These are phyloP conservation scores for Musca vetustissima DNA, from an alignment of 1,140 invertebrate genomes.

Conservation along the genomic window DNA sequence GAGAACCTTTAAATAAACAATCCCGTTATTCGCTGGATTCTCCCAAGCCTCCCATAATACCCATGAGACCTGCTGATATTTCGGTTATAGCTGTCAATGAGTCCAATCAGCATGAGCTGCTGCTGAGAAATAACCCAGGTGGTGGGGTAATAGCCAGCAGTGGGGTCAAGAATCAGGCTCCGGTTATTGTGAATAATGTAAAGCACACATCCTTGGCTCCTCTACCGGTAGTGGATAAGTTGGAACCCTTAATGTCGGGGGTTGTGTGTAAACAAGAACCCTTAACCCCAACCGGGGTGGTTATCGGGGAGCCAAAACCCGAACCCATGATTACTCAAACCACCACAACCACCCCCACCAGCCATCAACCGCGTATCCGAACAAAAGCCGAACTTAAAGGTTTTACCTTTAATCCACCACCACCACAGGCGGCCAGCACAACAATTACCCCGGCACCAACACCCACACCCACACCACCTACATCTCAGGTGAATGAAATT, in stretches of 20 bases:
- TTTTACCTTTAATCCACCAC: conserved; percentile 48
- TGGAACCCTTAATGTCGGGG: conserved; percentile 26
- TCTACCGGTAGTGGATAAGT: conserved; percentile 24
- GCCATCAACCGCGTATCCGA: conserved; percentile 72
- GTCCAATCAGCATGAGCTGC: neutral
- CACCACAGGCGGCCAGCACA: conserved; percentile 31
- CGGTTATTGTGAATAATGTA: conserved; percentile 4
- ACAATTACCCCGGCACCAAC: too few species aligned
- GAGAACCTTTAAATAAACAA: conserved; percentile 33
- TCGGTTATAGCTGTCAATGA: conserved; percentile 45
- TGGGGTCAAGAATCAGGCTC: too few species aligned
- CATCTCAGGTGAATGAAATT: too few species aligned
- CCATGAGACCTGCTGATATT: conserved; percentile 31
- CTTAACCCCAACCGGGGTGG: conserved; percentile 21
- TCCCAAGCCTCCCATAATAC: neutral
- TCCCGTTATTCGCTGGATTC: conserved; percentile 30
- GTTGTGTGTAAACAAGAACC: conserved; percentile 29
- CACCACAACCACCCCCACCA: too few species aligned
- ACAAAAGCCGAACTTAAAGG: conserved; percentile 83
- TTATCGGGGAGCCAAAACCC: neutral
- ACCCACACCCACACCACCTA: too few species aligned
- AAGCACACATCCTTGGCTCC: neutral
- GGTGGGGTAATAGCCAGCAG: neutral
- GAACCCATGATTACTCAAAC: neutral
- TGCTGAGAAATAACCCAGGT: neutral